Percentiles rank a stretch among this genome's conserved stretches.
phyloP scores from a whole-genome alignment of 2,888 invertebrate genomes.

The Desoria tigrina region DNA sequence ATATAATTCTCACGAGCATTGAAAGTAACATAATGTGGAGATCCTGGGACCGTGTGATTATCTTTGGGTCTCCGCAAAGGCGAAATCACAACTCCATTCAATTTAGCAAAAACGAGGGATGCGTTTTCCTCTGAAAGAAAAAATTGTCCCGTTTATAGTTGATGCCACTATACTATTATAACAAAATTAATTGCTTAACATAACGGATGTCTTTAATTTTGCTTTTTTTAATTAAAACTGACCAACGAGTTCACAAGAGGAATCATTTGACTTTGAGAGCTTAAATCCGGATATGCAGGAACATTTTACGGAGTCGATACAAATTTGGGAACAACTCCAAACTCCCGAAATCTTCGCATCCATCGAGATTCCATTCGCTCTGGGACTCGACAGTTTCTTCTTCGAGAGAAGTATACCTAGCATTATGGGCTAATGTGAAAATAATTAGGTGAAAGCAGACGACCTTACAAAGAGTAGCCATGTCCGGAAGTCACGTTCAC shows the following conservation, averaged over 20 bases:
- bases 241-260: slow-evolving; percentile 34
- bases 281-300: slow-evolving; percentile 39
- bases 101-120: neutral
- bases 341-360: slow-evolving; percentile 44
- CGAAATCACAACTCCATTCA: neutral
- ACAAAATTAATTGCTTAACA: too few relatives aligned
- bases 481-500: slow-evolving; percentile 35
- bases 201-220: too few relatives aligned
- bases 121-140: neutral
- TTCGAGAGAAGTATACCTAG: too few relatives aligned
- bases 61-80: neutral
- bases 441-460: too few relatives aligned
- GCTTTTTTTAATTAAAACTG: too few relatives aligned
- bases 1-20: slow-evolving; percentile 65
- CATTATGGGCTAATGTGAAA: too few relatives aligned
- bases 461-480: slow-evolving; percentile 35
- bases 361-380: slow-evolving; percentile 33
- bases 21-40: slow-evolving; percentile 69
- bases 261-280: slow-evolving; percentile 20
- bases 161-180: too few relatives aligned
- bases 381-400: too few relatives aligned
- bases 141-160: neutral
- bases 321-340: slow-evolving; percentile 50
- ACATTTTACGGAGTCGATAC: slow-evolving; percentile 40
- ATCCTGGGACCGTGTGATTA: slow-evolving; percentile 54